Conservation (phyloP, 2,797 vertebrate species). For the Sebastes dallii region DNA sequence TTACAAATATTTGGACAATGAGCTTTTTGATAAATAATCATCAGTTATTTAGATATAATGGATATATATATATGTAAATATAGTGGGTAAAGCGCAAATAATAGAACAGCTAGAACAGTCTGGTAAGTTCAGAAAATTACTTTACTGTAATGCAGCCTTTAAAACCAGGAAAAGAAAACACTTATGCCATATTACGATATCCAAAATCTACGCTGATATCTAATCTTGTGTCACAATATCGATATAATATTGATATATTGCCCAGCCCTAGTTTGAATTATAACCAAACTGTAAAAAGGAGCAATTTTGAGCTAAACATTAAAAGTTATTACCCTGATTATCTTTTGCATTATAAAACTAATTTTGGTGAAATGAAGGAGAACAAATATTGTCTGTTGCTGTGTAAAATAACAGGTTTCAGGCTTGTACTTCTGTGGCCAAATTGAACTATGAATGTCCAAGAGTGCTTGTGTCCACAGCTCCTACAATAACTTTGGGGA, state of each 20-base stretch:
- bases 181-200: neutral
- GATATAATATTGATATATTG: neutral
- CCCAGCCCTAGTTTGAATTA: neutral
- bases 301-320: neutral
- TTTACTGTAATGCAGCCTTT: too few species aligned
- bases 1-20: too few species aligned
- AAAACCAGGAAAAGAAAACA: fast-evolving
- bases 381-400: neutral
- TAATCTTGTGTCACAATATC: neutral
- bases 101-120: too few species aligned
- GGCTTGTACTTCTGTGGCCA: neutral
- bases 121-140: too few species aligned
- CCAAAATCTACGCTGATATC: neutral
- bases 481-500: neutral
- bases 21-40: too few species aligned
- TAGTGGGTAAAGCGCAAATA: too few species aligned
- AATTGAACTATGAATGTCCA: neutral
- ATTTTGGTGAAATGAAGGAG: neutral
- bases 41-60: too few species aligned
- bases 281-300: neutral
- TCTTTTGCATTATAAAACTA: neutral
- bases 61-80: too few species aligned
- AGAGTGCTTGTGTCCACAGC: neutral
- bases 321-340: neutral
- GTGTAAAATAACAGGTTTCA: neutral